Percentiles rank a stretch among this genome's conserved stretches.
These are phyloP conservation scores for Alaudala cheleensis DNA, from an alignment of 2,113 vertebrate genomes.

Conservation along the genomic window DNA sequence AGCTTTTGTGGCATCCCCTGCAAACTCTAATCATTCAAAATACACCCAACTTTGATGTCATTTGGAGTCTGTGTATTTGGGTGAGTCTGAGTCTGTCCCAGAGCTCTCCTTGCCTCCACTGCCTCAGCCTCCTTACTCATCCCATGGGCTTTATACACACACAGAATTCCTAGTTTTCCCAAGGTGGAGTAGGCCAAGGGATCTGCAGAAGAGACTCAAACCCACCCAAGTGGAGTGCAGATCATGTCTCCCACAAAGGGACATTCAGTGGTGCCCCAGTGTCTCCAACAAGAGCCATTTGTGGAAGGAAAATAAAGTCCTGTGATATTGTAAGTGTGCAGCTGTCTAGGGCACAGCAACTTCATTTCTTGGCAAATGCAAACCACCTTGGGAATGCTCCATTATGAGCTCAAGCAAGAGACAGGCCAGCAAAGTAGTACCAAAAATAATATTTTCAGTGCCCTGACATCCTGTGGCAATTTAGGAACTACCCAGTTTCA, in stretches of 20 bases:
- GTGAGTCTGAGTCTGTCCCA: neutral
- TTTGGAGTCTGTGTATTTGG: fast-evolving
- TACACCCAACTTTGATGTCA: neutral
- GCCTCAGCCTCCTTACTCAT: neutral
- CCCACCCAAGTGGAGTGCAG: neutral
- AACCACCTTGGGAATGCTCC: neutral
- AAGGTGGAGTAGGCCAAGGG: neutral
- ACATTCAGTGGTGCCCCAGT: neutral
- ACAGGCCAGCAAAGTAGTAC: neutral
- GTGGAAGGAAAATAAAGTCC: neutral
- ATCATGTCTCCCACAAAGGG: neutral
- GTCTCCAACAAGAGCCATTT: neutral
- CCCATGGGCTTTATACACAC: no score
- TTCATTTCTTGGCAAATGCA: neutral
- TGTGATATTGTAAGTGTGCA: neutral
- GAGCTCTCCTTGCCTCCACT: neutral
- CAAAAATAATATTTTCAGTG: neutral
- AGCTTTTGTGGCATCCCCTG: neutral
- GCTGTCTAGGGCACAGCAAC: neutral
- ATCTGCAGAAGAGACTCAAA: neutral
- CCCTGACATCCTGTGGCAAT: neutral
- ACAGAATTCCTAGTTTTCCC: neutral
- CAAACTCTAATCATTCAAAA: neutral
- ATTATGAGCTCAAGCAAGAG: neutral
- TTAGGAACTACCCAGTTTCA: neutral